Conservation (phyloP, 1,140 invertebrate species). For the Reticulitermes speratus region DNA sequence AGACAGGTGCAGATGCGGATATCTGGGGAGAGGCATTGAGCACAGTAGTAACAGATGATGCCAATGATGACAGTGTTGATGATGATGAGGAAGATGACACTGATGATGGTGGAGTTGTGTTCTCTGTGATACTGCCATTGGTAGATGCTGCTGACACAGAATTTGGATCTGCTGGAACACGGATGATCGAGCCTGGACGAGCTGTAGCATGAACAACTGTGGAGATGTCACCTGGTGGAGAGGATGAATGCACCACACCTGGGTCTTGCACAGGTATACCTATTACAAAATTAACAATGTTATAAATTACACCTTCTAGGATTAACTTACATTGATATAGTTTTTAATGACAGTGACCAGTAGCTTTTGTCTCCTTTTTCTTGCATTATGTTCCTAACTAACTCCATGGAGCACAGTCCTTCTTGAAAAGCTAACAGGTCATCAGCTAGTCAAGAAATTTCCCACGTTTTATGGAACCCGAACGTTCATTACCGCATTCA, state of each 20-base stretch:
- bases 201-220: constrained; percentile 41
- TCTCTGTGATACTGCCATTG: background rate
- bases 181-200: constrained; percentile 54
- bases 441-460: too few relatives aligned
- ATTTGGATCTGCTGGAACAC: constrained; percentile 48
- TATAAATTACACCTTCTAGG: too few relatives aligned
- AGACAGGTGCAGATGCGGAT: constrained; percentile 15
- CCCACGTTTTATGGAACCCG: too few relatives aligned
- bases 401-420: too few relatives aligned
- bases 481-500: too few relatives aligned
- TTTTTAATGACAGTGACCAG: too few relatives aligned
- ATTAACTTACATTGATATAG: too few relatives aligned
- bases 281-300: constrained; percentile 33
- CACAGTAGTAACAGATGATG: background rate
- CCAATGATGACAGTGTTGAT: constrained; percentile 22
- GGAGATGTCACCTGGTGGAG: constrained; percentile 40
- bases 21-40: background rate
- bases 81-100: constrained; percentile 33
- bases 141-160: constrained; percentile 33
- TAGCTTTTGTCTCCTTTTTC: too few relatives aligned
- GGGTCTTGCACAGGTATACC: constrained; percentile 51
- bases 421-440: too few relatives aligned
- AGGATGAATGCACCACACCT: constrained; percentile 34
- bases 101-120: background rate
- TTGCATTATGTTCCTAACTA: too few relatives aligned